Base-by-base conservation (phyloP, 2,113 vertebrate species). In the Neodon shergylaensis region DNA sequence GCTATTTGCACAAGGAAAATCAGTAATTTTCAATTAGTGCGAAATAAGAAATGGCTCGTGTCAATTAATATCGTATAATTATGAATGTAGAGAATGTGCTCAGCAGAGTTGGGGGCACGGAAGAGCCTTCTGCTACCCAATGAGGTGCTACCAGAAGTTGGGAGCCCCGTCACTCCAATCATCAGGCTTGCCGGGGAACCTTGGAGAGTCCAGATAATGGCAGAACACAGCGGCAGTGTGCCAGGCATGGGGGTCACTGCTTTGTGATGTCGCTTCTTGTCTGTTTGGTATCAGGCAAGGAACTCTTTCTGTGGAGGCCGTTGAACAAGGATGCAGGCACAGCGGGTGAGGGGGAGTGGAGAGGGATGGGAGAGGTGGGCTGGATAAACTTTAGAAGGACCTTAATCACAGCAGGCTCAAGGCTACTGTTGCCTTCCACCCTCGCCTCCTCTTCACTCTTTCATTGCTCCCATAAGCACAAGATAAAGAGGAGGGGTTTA, bases 1-100 rank as follows among this genome's bases (percentile, higher is more conserved):
- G 88, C 88, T 91, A 54, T 97, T 83, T 96, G 94, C 39, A 96
- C 39, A 31, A 91, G 47, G 77, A 97, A 94, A 68, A 95, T 54
- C 72, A 96, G 97, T 88, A 88, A 98, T 98, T 98, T 98, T 98
- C 98, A 97, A 98, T 98, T 97, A 98, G 85, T 28, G 9, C 65
- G 96, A 94, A 97, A 92, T 92, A 96, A 92, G 92, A 97, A 97
- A 96, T 68, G 92, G 89, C 94, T 97, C 96, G 61, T 94, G 97
- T 92, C 83, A 95, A 84, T 98, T 97, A 93, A 33, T 96, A 83
- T 90, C 74, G 95, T 88, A 96, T 91, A 84, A 76, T 31, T 24
- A 96, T 5, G 77, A 93, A 84, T 61, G 8, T 47, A 78, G 96
- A 94, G 97, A 93, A 95, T 65, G 95, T 33, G 85, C 66, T 61